Base-by-base conservation (phyloP, 64 coral and sea anemone genomes). In the Stichodactyla mertensii region DNA sequence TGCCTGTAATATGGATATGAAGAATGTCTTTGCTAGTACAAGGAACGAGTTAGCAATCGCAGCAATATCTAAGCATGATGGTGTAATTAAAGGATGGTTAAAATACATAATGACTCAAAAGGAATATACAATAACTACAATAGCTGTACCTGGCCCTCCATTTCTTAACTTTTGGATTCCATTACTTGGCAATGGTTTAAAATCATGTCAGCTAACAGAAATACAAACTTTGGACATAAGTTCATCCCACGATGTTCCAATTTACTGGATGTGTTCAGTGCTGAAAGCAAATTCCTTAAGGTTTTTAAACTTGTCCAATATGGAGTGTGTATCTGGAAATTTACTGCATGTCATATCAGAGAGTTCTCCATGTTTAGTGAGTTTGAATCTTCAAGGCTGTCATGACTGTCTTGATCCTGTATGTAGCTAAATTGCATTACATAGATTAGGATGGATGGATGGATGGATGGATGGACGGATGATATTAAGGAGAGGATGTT, bases 141-240 rank as follows among this genome's bases (percentile, higher is more conserved):
- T 85, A 36, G 83, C 15, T 58, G 56, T 60, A 6, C n/a, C 83
- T 26, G 83, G 55, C 2, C 53, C 53, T 28, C 83, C 83, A 85
- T 85, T 85, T 36, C 83, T 85, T 5, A 85, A 85, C 56, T 85
- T 58, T 23, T 85, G 83, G 83, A 85, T 85, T 85, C 60, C 83
- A 62, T 62, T 85, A 22, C 83, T 85, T 58, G 83, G 83, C 27
- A 85, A 85, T 85, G 83, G 83, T 31, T 55, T 85, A 31, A 36
- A 55, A 61, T 61, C 27, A 5, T 85, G 83, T 85, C 20, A 85
- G 8, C 16, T 85, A 10, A 61, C 14, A 24, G 60, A 27, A 31
- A 57, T 85, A 6, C 13, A 85, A 61, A 64, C 26, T 10, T 24
- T 85, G 55, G 83, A 85, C 60, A 61, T 85, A 5, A 85, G 56